A percentile compares a stretch with the other conserved stretches of the same genome.
These are phyloP conservation scores for Poecilia gillii DNA, from an alignment of 2,797 vertebrate species.

Conservation along the genomic window DNA sequence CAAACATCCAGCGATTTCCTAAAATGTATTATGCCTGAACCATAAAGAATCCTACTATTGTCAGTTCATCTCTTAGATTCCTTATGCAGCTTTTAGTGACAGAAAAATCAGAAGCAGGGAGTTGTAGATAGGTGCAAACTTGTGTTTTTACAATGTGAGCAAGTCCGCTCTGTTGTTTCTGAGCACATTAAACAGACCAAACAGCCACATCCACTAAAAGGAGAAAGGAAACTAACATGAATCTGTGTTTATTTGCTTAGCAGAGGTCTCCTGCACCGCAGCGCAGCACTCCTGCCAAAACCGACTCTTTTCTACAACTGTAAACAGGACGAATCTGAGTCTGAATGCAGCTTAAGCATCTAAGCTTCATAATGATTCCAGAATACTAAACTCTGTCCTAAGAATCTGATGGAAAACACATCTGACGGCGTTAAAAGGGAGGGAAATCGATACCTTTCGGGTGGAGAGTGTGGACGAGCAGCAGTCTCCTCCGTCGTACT, in stretches of 20 bases:
- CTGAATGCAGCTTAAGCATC: conserved; percentile 43
- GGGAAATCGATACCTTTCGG: conserved; percentile 84
- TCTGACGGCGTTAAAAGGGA: conserved; percentile 5
- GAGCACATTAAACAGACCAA: conserved; percentile 60
- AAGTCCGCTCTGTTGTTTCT: conserved; percentile 65
- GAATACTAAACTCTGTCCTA: conserved; percentile 22
- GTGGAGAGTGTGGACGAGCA: conserved; percentile 96
- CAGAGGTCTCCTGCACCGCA: conserved; percentile 59
- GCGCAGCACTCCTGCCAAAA: conserved; percentile 49
- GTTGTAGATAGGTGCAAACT: conserved; percentile 45
- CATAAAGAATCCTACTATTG: background rate
- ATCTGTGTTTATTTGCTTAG: conserved; percentile 72
- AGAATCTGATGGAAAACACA: background rate
- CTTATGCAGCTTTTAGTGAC: background rate
- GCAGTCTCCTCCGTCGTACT: conserved; percentile 97
- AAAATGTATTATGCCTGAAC: conserved; percentile 12
- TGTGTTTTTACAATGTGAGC: conserved; percentile 65
- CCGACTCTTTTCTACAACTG: conserved; percentile 62
- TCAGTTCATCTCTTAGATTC: background rate
- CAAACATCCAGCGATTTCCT: conserved; percentile 25
- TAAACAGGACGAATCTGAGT: conserved; percentile 63
- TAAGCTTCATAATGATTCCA: conserved; percentile 37
- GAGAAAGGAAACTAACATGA: conserved; percentile 60
- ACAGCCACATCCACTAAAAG: conserved; percentile 58
- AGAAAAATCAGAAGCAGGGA: background rate